Conservation (phyloP, 2,797 vertebrate species). For the Threskiornis aethiopicus region DNA sequence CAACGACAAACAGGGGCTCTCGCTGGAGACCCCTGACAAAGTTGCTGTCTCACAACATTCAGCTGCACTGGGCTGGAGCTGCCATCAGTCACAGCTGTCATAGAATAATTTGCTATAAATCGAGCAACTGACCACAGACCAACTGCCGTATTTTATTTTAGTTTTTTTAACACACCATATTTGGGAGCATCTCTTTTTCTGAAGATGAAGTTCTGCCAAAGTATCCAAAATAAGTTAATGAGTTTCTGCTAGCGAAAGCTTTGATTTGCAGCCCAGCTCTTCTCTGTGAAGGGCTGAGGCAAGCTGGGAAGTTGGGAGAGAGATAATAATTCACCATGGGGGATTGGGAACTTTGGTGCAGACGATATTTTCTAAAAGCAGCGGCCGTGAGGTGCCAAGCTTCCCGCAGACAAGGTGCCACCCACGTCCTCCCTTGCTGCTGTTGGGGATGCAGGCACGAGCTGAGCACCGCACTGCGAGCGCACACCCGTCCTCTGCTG, state of each 20-base stretch:
- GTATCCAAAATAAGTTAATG: background rate
- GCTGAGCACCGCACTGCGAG: background rate
- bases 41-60: background rate
- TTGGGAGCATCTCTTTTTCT: background rate
- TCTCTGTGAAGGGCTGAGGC: background rate
- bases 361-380: background rate
- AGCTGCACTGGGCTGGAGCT: background rate
- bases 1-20: background rate
- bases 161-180: background rate
- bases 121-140: background rate
- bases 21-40: background rate
- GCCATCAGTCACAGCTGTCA: background rate
- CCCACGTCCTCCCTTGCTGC: background rate
- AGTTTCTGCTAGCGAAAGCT: background rate
- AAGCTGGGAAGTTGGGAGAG: background rate
- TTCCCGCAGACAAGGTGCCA: background rate
- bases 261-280: background rate
- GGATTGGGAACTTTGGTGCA: background rate
- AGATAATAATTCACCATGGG: background rate
- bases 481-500: rapidly evolving
- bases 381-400: background rate
- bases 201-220: background rate
- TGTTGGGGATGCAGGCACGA: background rate
- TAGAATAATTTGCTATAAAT: background rate
- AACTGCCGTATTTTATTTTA: background rate